Evolutionary conservation across 2,797 vertebrate species (phyloP).

Genomic region (Clarias pachynema): DNA sequence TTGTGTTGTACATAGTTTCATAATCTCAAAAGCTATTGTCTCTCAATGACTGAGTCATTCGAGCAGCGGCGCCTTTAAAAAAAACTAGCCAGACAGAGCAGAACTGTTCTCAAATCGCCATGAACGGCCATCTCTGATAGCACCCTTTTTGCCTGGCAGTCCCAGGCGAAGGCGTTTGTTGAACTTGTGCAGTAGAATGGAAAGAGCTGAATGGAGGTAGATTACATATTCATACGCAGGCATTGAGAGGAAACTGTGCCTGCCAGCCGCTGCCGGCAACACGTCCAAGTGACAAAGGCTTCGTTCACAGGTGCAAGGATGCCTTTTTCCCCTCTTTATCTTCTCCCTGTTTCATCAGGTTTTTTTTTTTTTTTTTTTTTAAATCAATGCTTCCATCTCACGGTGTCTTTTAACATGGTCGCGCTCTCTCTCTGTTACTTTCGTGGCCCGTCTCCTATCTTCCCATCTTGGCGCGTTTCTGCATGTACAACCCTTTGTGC

Average conservation of each 20-base stretch:
- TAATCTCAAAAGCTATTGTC: slow-evolving; percentile 26
- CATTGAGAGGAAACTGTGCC: slow-evolving; percentile 77
- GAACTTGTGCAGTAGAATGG: slow-evolving; percentile 52
- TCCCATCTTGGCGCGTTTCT: slow-evolving; percentile 75
- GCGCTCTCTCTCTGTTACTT: slow-evolving; percentile 61
- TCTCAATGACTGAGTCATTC: background rate
- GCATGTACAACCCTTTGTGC: slow-evolving; percentile 74
- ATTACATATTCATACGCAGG: slow-evolving; percentile 74
- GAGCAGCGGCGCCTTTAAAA: slow-evolving; percentile 26
- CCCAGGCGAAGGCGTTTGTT: slow-evolving; percentile 32
- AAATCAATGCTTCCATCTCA: slow-evolving; percentile 41
- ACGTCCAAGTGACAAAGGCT: slow-evolving; percentile 61
- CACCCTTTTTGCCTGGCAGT: slow-evolving; percentile 22
- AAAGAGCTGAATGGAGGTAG: slow-evolving; percentile 72
- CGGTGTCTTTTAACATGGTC: slow-evolving; percentile 44
- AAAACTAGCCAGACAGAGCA: slow-evolving; percentile 18
- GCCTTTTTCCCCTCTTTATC: slow-evolving; percentile 29
- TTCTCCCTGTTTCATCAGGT: slow-evolving; percentile 19
- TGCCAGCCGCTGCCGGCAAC: slow-evolving; percentile 64
- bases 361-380: slow-evolving; percentile 33
- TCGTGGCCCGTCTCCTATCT: slow-evolving; percentile 62
- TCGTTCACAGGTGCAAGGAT: slow-evolving; percentile 71
- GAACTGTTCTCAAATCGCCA: slow-evolving; percentile 25
- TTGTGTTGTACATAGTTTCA: slow-evolving; percentile 28
- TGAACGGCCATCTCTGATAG: slow-evolving; percentile 30